These are phyloP conservation scores for Silvanus unidentatus DNA, from an alignment of 2,888 invertebrate species.

Conservation along the genomic window DNA sequence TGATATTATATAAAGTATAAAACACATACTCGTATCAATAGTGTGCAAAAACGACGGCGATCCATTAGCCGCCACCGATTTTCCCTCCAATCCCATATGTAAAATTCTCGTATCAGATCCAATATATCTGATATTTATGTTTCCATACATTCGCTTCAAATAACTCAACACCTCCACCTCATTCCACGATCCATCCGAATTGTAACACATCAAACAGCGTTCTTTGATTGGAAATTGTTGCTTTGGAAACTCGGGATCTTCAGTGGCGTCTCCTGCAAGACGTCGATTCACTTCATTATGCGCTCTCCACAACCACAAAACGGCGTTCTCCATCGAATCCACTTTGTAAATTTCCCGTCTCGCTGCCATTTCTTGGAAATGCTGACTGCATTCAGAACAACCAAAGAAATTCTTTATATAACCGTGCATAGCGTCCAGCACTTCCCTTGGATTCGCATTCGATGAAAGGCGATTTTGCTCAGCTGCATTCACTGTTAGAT, in stretches of 20 bases:
- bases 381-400: constrained; percentile 82
- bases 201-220: constrained; percentile 65
- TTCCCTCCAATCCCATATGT: constrained; percentile 32
- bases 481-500: constrained; percentile 74
- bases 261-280: constrained; percentile 76
- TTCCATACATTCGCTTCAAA: constrained; percentile 53
- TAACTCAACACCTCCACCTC: constrained; percentile 58
- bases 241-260: constrained; percentile 88
- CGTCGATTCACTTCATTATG: constrained; percentile 91
- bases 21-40: constrained; percentile 43
- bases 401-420: constrained; percentile 92
- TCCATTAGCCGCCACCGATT: constrained; percentile 5
- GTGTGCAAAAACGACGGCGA: constrained; percentile 30
- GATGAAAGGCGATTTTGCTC: constrained; percentile 32
- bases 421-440: constrained; percentile 76
- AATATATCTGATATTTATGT: constrained; percentile 47
- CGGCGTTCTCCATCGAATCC: constrained; percentile 63
- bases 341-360: constrained; percentile 65
- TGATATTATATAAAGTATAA: constrained; percentile 33
- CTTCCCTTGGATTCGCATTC: constrained; percentile 57
- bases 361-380: constrained; percentile 82
- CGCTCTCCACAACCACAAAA: constrained; percentile 90
- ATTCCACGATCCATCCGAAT: constrained; percentile 53
- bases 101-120: constrained; percentile 41
- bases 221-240: constrained; percentile 72